Evolutionary conservation across 2,797 vertebrate species (phyloP), one percentile per base, ranked within the genome.

Genomic region (Telmatherina bonti): DNA sequence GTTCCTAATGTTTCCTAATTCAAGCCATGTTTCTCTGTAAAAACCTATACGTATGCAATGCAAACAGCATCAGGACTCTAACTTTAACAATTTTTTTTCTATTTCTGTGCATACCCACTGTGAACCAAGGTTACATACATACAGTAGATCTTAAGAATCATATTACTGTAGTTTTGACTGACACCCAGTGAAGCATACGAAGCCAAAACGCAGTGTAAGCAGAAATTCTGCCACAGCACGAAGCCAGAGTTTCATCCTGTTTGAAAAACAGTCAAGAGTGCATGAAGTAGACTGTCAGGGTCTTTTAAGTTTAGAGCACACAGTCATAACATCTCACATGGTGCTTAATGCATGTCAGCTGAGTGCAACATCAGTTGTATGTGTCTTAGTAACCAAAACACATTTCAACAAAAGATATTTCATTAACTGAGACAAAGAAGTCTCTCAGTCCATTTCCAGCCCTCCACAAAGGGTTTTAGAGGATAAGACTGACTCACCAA

Each of bases 401-500:
- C 64, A 79, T 51, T 76, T 82, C 54, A 79, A 58, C 41, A 68
- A 49, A 27, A 73, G 64, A 62, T 53, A 11, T 70, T 81, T 79
- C 53, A 76, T 35, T 76, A 75, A 84, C 61, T 11, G 52, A 84
- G 62, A 85, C 72, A 89, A 89, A 86, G n/a, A 77, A 73, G 66
- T 60, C 68, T 74, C 83, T 85, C 43, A 80, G 64, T 79, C 71
- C 52, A 35, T 67, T n/a, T 56, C 57, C 80, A 62, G 36, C 78
- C n/a, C 85, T 81, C 72, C 83, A 79, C 55, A 79, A 49, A 58
- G 57, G 47, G 63, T 52, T 70, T 81, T 38, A 65, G 72, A 74
- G 78, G 73, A 41, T 71, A 52, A 73, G 72, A 35, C 81, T 91
- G 90, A 92, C 77, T 93, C 88, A 92, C 66, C 43, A 11, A 73